These are phyloP conservation scores for Nesogale talazaci DNA, from an alignment of 2,113 vertebrate genomes.

Conservation along the genomic window DNA sequence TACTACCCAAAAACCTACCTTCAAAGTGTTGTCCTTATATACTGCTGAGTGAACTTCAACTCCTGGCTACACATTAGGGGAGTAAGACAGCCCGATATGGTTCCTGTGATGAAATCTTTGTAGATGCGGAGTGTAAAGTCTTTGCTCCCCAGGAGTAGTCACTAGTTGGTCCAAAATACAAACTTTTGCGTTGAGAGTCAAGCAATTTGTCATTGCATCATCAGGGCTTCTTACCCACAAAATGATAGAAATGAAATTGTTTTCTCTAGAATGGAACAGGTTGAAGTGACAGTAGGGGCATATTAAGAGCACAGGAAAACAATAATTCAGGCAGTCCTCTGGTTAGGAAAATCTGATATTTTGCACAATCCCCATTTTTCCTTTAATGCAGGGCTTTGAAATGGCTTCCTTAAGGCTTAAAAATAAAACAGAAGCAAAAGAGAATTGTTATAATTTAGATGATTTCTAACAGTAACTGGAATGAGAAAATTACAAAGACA, in stretches of 20 bases:
- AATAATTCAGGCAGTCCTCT: neutral
- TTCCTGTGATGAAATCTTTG: neutral
- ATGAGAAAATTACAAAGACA: too few relatives aligned
- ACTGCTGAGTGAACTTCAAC: neutral
- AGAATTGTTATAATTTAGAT: too few relatives aligned
- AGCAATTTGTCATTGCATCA: too few relatives aligned
- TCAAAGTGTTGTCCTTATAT: neutral
- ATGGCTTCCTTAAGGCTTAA: too few relatives aligned
- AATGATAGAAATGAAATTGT: neutral
- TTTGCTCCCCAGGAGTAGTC: neutral
- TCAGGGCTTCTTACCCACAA: neutral
- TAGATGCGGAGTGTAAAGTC: neutral
- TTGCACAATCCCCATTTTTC: too few relatives aligned
- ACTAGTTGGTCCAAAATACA: too few relatives aligned
- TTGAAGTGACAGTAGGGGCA: neutral
- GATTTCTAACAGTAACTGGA: too few relatives aligned
- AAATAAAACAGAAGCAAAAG: too few relatives aligned
- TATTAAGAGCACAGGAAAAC: neutral
- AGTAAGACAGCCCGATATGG: neutral
- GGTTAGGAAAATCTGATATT: too few relatives aligned
- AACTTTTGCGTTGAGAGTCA: too few relatives aligned
- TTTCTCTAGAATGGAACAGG: neutral
- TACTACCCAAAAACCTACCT: neutral
- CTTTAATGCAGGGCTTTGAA: too few relatives aligned
- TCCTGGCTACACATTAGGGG: neutral